These are phyloP conservation scores for Ypsolopha scabrella DNA, from an alignment of 2,888 invertebrate genomes.

Conservation along the genomic window DNA sequence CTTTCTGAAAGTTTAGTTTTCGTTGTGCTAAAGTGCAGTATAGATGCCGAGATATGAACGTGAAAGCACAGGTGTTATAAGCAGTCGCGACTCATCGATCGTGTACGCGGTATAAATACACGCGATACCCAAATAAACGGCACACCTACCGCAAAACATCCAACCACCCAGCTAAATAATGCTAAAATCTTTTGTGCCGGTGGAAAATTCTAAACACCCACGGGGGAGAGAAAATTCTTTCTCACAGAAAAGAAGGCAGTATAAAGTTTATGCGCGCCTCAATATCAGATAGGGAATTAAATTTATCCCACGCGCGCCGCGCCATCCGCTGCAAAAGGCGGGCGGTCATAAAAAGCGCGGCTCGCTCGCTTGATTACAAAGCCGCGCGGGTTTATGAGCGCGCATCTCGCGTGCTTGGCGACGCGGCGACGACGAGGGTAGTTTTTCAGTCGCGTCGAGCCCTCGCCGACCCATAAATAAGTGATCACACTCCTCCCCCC, in stretches of 20 bases:
- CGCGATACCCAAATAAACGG: conserved; percentile 21
- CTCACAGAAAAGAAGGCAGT: background rate
- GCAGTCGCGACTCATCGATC: conserved; percentile 34
- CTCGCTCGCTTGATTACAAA: conserved; percentile 53
- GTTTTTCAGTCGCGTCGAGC: conserved; percentile 47
- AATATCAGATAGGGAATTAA: conserved; percentile 53
- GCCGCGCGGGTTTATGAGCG: conserved; percentile 48
- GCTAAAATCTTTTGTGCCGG: background rate
- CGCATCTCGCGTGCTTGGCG: conserved; percentile 31
- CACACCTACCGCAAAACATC: background rate
- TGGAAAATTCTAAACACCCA: background rate
- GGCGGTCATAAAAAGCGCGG: conserved; percentile 63
- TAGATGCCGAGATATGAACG: conserved; percentile 8
- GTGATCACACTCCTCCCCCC: conserved; percentile 42
- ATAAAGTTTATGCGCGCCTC: conserved; percentile 16
- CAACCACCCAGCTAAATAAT: background rate
- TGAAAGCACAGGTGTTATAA: conserved; percentile 35
- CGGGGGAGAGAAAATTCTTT: too few species aligned
- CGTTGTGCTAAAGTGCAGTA: too few species aligned
- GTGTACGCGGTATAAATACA: conserved; percentile 25
- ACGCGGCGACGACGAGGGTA: conserved; percentile 48
- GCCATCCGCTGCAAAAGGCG: conserved; percentile 42
- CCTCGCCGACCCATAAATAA: conserved; percentile 61
- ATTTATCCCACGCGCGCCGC: conserved; percentile 37
- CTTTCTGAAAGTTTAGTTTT: too few species aligned